Evolutionary conservation across 2,888 invertebrate genomes (phyloP).

Genomic region (Melinaea marsaeus): DNA sequence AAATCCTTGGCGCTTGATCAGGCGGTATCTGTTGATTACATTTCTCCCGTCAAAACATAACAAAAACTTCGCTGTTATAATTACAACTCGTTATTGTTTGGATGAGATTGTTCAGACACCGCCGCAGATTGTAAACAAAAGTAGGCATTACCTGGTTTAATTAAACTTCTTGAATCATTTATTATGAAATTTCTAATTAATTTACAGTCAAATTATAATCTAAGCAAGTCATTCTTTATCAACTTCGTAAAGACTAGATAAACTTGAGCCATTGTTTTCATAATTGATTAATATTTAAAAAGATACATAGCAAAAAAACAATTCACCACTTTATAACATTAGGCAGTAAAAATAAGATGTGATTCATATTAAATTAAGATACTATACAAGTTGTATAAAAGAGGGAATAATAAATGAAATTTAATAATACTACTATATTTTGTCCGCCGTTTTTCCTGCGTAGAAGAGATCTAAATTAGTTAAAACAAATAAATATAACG

Average conservation of each 20-base stretch:
- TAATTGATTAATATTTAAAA: background rate
- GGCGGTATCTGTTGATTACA: slow-evolving; percentile 55
- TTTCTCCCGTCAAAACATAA: slow-evolving; percentile 50
- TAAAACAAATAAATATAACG: too few relatives aligned
- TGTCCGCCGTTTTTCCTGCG: too few relatives aligned
- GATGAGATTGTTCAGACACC: slow-evolving; percentile 34
- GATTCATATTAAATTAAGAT: too few relatives aligned
- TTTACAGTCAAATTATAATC: slow-evolving; percentile 36
- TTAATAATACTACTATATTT: too few relatives aligned
- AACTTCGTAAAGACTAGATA: slow-evolving; percentile 24
- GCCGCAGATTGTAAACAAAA: slow-evolving; percentile 35
- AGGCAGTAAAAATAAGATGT: too few relatives aligned
- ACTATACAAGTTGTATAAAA: too few relatives aligned
- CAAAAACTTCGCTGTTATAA: slow-evolving; percentile 38
- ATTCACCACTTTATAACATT: too few relatives aligned
- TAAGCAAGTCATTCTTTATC: slow-evolving; percentile 35
- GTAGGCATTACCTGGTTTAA: slow-evolving; percentile 36
- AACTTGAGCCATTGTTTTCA: slow-evolving; percentile 3
- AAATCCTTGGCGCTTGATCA: slow-evolving; percentile 46
- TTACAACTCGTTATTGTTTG: slow-evolving; percentile 36
- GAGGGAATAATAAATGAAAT: too few relatives aligned
- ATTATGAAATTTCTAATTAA: slow-evolving; percentile 38
- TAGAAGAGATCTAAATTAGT: too few relatives aligned
- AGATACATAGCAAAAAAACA: too few relatives aligned
- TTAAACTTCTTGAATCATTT: slow-evolving; percentile 38